A percentile compares a stretch with the other conserved stretches of the same genome.
Evolutionary conservation across 1,140 invertebrate species (phyloP).

Genomic region (Aphaenogaster rudis): DNA sequence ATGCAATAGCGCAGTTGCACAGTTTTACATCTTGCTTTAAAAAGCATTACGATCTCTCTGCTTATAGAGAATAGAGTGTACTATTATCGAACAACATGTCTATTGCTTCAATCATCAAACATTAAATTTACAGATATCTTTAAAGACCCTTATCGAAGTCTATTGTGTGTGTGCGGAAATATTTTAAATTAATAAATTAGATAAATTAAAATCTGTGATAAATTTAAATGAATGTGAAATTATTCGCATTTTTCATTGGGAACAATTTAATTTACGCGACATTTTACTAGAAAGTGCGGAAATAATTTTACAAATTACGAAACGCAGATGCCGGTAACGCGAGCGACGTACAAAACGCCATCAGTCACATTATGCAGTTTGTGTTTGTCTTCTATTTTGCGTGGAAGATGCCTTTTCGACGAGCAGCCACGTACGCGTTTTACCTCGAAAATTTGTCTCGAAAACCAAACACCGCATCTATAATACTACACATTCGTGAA

Average conservation of each 20-base stretch:
- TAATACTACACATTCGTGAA: background rate
- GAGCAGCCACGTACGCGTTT: background rate
- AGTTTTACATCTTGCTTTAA: slow-evolving; percentile 33
- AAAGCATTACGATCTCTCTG: background rate
- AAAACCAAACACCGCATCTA: slow-evolving; percentile 24
- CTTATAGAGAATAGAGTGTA: background rate
- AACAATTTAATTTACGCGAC: slow-evolving; percentile 19
- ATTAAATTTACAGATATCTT: background rate
- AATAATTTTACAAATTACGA: slow-evolving; percentile 8
- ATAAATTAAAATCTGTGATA: background rate
- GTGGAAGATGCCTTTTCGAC: background rate
- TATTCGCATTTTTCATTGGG: slow-evolving; percentile 6
- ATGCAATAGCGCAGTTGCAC: background rate
- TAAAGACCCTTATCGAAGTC: background rate
- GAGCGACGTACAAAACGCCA: background rate
- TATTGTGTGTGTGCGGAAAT: background rate
- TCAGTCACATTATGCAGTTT: background rate
- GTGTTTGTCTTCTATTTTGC: background rate
- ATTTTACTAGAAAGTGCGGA: slow-evolving; percentile 17
- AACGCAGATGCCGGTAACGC: background rate
- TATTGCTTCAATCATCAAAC: background rate
- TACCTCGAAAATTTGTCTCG: background rate
- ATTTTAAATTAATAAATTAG: background rate
- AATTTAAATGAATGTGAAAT: background rate
- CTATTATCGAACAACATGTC: too few relatives aligned